Evolutionary conservation across 2,888 invertebrate genomes (phyloP).

Genomic region (Eilema sororculum): DNA sequence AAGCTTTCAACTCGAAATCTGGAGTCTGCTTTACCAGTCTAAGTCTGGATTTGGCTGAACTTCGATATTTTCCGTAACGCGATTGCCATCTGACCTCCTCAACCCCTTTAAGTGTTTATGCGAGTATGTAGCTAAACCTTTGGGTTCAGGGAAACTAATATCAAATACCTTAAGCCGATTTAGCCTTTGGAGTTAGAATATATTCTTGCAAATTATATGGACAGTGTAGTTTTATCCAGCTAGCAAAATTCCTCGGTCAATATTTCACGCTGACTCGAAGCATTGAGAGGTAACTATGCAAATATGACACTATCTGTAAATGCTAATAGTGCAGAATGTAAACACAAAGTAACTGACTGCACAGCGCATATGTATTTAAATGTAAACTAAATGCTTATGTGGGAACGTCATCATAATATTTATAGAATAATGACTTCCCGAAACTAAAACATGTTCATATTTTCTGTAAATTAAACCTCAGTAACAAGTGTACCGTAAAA

Average conservation of each 20-base stretch:
- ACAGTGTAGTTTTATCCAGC: conserved; percentile 16
- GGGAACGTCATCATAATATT: conserved; percentile 8
- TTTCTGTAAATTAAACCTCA: not conserved
- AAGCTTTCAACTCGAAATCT: no score
- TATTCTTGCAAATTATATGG: not conserved
- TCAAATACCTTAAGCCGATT: not conserved
- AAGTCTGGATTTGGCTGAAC: no score
- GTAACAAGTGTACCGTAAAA: not conserved
- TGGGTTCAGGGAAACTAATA: not conserved
- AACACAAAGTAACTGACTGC: conserved; percentile 22
- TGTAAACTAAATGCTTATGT: conserved; percentile 5
- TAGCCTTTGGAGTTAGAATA: not conserved
- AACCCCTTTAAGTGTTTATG: no score
- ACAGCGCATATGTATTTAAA: conserved; percentile 12
- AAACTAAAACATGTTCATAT: not conserved
- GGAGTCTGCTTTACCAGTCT: no score
- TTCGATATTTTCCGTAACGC: no score
- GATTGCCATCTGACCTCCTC: no score
- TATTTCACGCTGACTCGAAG: conserved; percentile 36
- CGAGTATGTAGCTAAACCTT: not conserved
- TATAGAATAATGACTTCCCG: not conserved
- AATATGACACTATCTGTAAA: conserved; percentile 22
- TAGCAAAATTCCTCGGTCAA: conserved; percentile 45
- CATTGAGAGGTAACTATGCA: conserved; percentile 26
- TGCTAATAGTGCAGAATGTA: conserved; percentile 25